Evolutionary conservation across 2,888 invertebrate species (phyloP), one percentile per base, ranked within the genome.

Genomic region (Colostygia pectinataria): DNA sequence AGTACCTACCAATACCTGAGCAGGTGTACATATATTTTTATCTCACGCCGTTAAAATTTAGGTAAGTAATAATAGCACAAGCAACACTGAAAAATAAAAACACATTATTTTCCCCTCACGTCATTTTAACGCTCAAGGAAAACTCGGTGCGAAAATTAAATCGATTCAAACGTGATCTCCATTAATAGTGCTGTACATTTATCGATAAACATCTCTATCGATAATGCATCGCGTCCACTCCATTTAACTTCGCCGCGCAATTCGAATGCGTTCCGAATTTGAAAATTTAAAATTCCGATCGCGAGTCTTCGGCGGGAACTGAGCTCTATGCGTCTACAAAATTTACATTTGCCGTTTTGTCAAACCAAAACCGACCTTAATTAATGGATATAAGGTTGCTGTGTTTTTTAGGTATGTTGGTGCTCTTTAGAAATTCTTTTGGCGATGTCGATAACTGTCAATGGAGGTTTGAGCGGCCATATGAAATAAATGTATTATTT

Each of bases 231-330:
- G 67, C 83, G 71, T 82, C 83, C 83, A 83, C 81, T 80, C 85
- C 80, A 88, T 87, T 88, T 80, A 86, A 86, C 86, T 83, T 73
- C 70, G 79, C 83, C 82, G 81, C 83, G 73, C 71, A 71, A 72
- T 77, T 74, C 74, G 71, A 44, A 77, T 68, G 77, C 73, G 73
- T 77, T 71, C 75, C 67, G 69, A 74, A 75, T 74, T 74, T 66
- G 57, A 64, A 68, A 41, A 79, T 83, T 87, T 84, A 67, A 80
- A 83, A 87, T 88, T 87, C 87, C 58, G 70, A 75, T 61, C 83
- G 80, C 80, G 77, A 52, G 47, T 53, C 63, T 61, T 63, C 70
- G 79, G 77, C 83, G 80, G 83, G 78, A 77, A 79, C 65, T 63
- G 61, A 66, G 66, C 71, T 80, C 77, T 77, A 43, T 74, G 74